Base-by-base conservation (phyloP, 64 coral and sea anemone genomes). In the Porites australiensis region DNA sequence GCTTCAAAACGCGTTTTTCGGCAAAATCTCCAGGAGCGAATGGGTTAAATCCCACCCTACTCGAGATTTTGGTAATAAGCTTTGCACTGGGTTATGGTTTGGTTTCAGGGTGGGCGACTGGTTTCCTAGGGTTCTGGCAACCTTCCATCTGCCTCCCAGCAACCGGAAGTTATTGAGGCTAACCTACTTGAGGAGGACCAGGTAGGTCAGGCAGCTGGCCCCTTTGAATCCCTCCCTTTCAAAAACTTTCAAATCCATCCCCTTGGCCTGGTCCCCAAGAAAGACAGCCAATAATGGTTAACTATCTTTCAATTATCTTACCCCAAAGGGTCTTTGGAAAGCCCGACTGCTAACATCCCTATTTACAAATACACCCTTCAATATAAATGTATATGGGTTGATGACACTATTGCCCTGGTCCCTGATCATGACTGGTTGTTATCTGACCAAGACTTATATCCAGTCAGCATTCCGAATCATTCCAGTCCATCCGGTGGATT, bases 211-310 rank as follows among this genome's bases (percentile, higher is more conserved):
- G 0, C 20, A 18, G 64, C 64, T n/a, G 64, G 64, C 13, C 8
- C 64, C 64, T 66, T 66, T 16, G 14, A 66, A 66, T n/a, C n/a
- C n/a, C 64, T n/a, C 2, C 64, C 64, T 13, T 66, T 66, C 0
- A 16, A 66, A 66, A 66, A 66, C 64, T 66, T 66, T 66, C 64
- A 66, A n/a, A 66, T 66, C 20, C 64, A 66, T 16, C 64, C 64
- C 13, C 64, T 66, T 66, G 64, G 64, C 0, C 64, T 66, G 15
- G 64, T 66, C 64, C 64, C 64, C 10, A 66, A 66, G 64, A 66
- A 66, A n/a, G 20, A 66, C 13, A 21, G 64, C 5, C 14, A 66
- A 14, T 18, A 66, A 66, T 66, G 64, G 64, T n/a, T 0, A 18
- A 66, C 64, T 66, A 66, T 13, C 5, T 66, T 66, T 14, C 64